A percentile compares a stretch with the other conserved stretches of the same genome.
phyloP scores from a whole-genome alignment of 2,797 vertebrate genomes.

The Ceryle rudis region DNA sequence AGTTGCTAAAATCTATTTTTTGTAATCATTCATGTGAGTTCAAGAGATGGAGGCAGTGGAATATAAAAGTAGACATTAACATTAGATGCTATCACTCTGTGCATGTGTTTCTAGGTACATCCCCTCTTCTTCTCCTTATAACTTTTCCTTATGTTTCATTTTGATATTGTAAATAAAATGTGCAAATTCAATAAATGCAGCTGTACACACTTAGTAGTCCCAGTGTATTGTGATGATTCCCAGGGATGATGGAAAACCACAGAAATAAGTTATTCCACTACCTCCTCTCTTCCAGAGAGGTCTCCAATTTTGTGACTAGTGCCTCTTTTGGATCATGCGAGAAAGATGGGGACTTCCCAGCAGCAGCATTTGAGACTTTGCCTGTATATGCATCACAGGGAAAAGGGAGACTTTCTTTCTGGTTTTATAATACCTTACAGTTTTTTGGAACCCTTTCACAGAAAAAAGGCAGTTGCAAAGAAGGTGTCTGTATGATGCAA shows the following conservation, averaged over 20 bases:
- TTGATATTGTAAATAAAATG: neutral
- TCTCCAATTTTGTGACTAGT: neutral
- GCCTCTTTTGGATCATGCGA: neutral
- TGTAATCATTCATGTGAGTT: accelerated
- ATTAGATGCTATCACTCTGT: neutral
- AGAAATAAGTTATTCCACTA: neutral
- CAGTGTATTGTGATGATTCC: neutral
- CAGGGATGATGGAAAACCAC: neutral
- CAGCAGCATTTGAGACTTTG: neutral
- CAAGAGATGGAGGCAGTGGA: neutral
- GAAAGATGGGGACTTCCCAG: neutral
- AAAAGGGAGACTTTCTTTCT: neutral
- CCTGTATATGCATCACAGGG: accelerated
- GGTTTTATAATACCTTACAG: neutral
- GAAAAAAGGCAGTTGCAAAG: neutral
- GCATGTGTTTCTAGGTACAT: neutral
- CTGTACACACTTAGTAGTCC: neutral
- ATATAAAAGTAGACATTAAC: neutral
- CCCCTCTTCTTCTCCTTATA: neutral
- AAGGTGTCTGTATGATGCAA: neutral
- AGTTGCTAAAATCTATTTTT: neutral
- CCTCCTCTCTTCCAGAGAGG: neutral
- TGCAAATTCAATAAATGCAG: neutral
- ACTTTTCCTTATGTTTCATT: neutral
- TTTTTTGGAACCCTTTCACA: neutral